Evolutionary conservation across 2,797 vertebrate species (phyloP).

Genomic region (Manis javanica): DNA sequence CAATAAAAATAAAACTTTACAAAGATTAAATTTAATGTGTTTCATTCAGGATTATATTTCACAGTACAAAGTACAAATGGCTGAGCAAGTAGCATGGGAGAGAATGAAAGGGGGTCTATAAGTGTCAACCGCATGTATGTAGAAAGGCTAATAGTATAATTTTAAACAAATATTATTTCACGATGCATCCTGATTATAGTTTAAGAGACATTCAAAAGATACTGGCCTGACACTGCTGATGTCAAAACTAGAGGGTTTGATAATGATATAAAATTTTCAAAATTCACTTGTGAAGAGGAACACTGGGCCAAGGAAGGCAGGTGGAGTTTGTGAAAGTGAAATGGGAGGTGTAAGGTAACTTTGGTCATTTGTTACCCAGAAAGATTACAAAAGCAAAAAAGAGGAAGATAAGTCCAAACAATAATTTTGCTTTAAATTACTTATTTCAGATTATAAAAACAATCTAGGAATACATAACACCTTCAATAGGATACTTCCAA

Average conservation of each 20-base stretch:
- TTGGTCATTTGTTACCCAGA: not conserved
- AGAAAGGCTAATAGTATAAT: not conserved
- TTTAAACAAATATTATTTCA: not conserved
- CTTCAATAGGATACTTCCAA: not conserved
- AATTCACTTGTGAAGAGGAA: not conserved
- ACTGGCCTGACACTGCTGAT: not conserved
- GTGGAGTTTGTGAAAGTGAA: not conserved
- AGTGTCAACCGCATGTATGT: not conserved
- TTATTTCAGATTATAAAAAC: slow-evolving; percentile 17
- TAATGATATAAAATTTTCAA: not conserved
- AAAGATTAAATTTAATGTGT: slow-evolving; percentile 23
- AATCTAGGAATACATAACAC: not conserved
- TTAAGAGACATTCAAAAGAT: not conserved
- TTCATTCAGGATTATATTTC: slow-evolving; percentile 8
- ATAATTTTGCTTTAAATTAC: slow-evolving; percentile 36
- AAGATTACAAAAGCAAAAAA: not conserved
- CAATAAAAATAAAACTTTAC: slow-evolving; percentile 17
- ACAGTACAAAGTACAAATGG: not conserved
- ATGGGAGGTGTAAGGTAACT: not conserved
- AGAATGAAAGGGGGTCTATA: not conserved
- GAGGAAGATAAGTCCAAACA: not conserved
- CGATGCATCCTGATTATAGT: not conserved
- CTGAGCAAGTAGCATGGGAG: not conserved
- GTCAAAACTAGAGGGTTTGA: slow-evolving; percentile 30
- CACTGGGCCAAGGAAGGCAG: not conserved